Conservation (phyloP, 2,113 vertebrate genomes). For the Nothocercus nigrocapillus region DNA sequence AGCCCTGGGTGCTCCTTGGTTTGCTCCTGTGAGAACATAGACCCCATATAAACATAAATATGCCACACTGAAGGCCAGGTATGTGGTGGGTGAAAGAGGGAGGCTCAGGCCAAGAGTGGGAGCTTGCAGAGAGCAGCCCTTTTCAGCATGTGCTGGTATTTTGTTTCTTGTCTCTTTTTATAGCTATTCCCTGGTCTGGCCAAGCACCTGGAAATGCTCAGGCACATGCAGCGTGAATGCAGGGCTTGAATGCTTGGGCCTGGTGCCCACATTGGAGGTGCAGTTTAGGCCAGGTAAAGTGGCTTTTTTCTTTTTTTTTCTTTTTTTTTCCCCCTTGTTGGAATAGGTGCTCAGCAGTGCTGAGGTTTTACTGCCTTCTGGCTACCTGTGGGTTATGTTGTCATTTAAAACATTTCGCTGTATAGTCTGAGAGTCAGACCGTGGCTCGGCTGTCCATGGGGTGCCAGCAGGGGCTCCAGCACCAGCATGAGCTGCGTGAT, state of each 20-base stretch:
- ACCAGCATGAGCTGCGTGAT: neutral
- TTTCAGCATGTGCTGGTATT: neutral
- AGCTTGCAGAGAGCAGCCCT: neutral
- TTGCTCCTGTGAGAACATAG: neutral
- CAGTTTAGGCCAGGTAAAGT: neutral
- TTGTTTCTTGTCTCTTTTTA: neutral
- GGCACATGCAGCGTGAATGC: neutral
- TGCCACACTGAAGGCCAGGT: neutral
- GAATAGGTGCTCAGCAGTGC: neutral
- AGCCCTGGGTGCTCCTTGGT: neutral
- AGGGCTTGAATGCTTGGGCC: neutral
- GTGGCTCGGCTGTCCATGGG: neutral
- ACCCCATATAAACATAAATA: neutral
- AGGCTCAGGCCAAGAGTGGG: neutral
- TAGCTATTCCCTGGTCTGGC: neutral
- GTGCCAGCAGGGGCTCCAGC: neutral
- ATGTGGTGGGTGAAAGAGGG: neutral
- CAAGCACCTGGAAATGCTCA: neutral
- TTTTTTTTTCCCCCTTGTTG: neutral
- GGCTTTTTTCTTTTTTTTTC: neutral
- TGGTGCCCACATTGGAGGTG: neutral
- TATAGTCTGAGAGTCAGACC: neutral
- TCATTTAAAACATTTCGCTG: neutral
- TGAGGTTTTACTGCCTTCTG: neutral
- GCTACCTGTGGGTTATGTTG: neutral